A percentile compares a stretch with the other conserved stretches of the same genome.
Conservation (phyloP, 2,888 invertebrate species). For the Eulithis prunata region DNA sequence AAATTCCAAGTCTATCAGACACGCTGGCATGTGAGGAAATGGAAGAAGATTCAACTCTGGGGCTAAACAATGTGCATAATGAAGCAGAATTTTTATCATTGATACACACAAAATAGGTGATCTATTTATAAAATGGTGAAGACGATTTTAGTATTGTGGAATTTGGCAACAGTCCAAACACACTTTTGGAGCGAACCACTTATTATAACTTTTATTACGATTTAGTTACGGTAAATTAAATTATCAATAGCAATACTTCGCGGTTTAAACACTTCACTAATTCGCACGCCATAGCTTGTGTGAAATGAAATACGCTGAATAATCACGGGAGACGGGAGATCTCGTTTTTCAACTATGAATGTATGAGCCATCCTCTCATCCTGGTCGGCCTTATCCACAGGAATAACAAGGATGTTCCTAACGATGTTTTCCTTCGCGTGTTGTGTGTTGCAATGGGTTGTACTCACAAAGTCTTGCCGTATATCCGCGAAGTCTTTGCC, state of each 20-base stretch:
- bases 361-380: too few relatives aligned
- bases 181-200: conserved; percentile 23
- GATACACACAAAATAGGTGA: conserved; percentile 23
- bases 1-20: conserved; percentile 8
- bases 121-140: conserved; percentile 28
- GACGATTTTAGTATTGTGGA: conserved; percentile 27
- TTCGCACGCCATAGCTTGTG: too few relatives aligned
- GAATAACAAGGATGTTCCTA: too few relatives aligned
- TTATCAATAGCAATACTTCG: too few relatives aligned
- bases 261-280: too few relatives aligned
- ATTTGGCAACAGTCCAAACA: conserved; percentile 30
- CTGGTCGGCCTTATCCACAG: too few relatives aligned
- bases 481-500: conserved; percentile 99
- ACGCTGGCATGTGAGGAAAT: background rate
- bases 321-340: too few relatives aligned
- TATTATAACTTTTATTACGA: conserved; percentile 14
- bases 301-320: too few relatives aligned
- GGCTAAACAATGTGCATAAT: background rate
- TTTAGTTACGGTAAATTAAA: background rate
- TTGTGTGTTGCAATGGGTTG: background rate
- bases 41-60: background rate
- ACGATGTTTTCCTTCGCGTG: background rate
- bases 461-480: conserved; percentile 97
- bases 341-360: too few relatives aligned
- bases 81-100: conserved; percentile 15